These are phyloP conservation scores for Phragmatobia fuliginosa DNA, from an alignment of 2,888 invertebrate genomes.

Conservation along the genomic window DNA sequence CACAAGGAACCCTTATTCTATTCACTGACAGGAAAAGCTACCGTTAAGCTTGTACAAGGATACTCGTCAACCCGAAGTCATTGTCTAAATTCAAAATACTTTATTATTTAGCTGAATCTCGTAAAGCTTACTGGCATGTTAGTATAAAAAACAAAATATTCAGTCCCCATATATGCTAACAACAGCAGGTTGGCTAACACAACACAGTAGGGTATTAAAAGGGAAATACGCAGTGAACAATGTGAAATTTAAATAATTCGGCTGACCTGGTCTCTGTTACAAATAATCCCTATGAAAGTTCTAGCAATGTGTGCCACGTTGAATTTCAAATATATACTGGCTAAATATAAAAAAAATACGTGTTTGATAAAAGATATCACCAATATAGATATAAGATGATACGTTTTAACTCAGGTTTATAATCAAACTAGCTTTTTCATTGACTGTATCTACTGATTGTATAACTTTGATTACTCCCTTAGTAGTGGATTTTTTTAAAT, in stretches of 20 bases:
- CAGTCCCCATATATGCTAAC: conserved; percentile 17
- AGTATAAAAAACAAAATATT: conserved; percentile 10
- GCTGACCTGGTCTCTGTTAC: conserved; percentile 43
- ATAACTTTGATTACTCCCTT: too few relatives aligned
- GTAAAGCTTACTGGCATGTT: conserved; percentile 1
- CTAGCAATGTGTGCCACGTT: conserved; percentile 20
- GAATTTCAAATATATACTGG: neutral
- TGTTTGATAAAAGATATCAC: neutral
- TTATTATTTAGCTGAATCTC: neutral
- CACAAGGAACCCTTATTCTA: neutral
- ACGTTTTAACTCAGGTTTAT: neutral
- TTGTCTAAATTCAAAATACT: neutral
- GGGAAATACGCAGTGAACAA: conserved; percentile 55
- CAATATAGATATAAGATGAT: too few relatives aligned
- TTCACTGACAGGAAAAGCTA: neutral
- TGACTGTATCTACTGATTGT: too few relatives aligned
- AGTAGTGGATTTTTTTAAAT: too few relatives aligned
- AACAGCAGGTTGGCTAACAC: conserved; percentile 34
- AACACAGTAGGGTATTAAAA: conserved; percentile 58
- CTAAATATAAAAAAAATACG: neutral
- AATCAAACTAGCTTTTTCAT: neutral
- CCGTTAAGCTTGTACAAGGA: neutral
- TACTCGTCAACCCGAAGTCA: neutral
- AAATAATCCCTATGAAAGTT: conserved; percentile 50
- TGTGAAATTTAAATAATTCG: conserved; percentile 74